Conservation (phyloP, 2,888 invertebrate species). For the Ischnura elegans region DNA sequence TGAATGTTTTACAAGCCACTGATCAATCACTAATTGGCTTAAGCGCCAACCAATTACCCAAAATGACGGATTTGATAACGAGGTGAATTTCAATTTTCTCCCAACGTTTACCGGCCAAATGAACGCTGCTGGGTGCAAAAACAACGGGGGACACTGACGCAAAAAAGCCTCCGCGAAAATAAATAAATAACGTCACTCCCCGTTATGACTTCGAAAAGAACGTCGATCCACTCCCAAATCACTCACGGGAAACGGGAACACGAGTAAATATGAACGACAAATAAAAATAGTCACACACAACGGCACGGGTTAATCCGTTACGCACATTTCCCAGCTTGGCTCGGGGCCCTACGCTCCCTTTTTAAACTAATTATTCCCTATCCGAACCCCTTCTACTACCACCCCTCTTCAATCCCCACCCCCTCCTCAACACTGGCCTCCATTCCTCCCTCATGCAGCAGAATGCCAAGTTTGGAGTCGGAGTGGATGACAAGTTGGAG, state of each 20-base stretch:
- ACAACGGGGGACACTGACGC: not conserved
- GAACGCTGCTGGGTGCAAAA: not conserved
- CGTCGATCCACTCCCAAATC: slow-evolving; percentile 13
- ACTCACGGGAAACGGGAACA: not conserved
- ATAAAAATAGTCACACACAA: not conserved
- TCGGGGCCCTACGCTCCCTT: not conserved
- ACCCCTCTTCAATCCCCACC: no score
- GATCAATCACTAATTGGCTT: not conserved
- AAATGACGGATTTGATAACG: not conserved
- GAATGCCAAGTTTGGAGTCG: not conserved
- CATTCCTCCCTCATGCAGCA: not conserved
- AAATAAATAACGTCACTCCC: not conserved
- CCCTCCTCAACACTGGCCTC: no score
- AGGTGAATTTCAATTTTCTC: not conserved
- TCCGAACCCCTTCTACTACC: not conserved
- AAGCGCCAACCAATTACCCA: not conserved
- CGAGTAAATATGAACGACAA: not conserved
- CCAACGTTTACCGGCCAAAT: not conserved
- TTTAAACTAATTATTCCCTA: slow-evolving; percentile 26
- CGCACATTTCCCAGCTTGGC: slow-evolving; percentile 13
- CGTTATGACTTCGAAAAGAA: not conserved
- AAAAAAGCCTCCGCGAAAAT: not conserved
- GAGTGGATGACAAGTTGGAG: not conserved
- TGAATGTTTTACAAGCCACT: not conserved
- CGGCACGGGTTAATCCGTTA: not conserved